Evolutionary conservation across 2,797 vertebrate genomes (phyloP).

Genomic region (Amblyraja radiata): DNA sequence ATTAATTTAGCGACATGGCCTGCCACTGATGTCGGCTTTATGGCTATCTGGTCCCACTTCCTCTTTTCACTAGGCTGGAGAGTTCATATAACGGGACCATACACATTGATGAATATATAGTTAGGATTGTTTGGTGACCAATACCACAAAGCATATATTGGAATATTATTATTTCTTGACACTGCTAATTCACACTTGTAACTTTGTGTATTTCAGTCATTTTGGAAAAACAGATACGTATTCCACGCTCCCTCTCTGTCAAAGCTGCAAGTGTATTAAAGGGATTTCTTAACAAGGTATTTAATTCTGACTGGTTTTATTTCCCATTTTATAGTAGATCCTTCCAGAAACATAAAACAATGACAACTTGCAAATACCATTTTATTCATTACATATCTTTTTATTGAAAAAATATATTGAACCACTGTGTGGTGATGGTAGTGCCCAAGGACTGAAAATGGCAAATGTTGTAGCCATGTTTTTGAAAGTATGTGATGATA

Average conservation of each 20-base stretch:
- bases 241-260: conserved; percentile 92
- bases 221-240: conserved; percentile 97
- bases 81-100: too few species aligned
- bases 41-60: too few species aligned
- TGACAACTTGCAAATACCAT: neutral
- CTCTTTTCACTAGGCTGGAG: too few species aligned
- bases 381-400: neutral
- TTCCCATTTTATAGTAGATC: neutral
- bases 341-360: neutral
- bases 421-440: too few species aligned
- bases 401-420: too few species aligned
- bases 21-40: too few species aligned
- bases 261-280: conserved; percentile 97
- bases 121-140: neutral
- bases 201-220: conserved; percentile 67
- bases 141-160: neutral
- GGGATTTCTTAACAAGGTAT: conserved; percentile 97
- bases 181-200: conserved; percentile 31
- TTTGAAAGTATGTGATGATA: too few species aligned
- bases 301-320: conserved; percentile 14
- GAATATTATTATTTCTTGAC: neutral
- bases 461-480: too few species aligned
- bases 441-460: too few species aligned
- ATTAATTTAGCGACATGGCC: too few species aligned
- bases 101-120: neutral